phyloP scores from a whole-genome alignment of 2,888 invertebrate genomes.

The Punctoribates punctum region DNA sequence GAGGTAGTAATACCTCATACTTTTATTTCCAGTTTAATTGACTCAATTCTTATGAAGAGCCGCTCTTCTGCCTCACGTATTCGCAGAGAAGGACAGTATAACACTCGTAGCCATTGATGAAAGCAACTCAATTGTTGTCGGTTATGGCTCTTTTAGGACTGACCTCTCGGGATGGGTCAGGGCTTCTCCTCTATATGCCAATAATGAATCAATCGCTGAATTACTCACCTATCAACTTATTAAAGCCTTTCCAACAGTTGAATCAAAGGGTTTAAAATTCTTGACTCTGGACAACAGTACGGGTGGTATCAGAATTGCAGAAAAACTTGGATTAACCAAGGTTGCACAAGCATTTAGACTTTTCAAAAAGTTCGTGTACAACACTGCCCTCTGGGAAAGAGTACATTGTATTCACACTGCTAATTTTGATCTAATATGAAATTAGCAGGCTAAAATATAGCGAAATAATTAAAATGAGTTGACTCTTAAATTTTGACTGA shows the following conservation, averaged over 20 bases:
- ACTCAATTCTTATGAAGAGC: not conserved
- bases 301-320: slow-evolving; percentile 43
- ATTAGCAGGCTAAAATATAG: no score
- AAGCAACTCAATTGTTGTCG: slow-evolving; percentile 40
- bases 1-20: not conserved
- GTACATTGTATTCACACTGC: slow-evolving; percentile 47
- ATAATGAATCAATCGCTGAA: slow-evolving; percentile 43
- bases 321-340: slow-evolving; percentile 45
- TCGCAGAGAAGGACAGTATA: slow-evolving; percentile 34
- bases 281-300: slow-evolving; percentile 46
- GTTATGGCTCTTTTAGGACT: slow-evolving; percentile 44
- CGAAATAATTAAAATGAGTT: no score
- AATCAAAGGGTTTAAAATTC: slow-evolving; percentile 40
- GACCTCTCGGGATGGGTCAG: slow-evolving; percentile 44
- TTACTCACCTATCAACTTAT: slow-evolving; percentile 40
- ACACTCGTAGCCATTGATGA: slow-evolving; percentile 42
- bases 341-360: slow-evolving; percentile 43
- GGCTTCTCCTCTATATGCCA: slow-evolving; percentile 45
- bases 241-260: slow-evolving; percentile 39
- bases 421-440: no score
- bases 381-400: slow-evolving; percentile 44
- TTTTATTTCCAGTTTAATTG: no score
- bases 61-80: slow-evolving; percentile 36
- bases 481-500: no score
- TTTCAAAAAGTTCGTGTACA: slow-evolving; percentile 40